phyloP scores from a whole-genome alignment of 2,888 invertebrate genomes.

The Mythimna pallens region DNA sequence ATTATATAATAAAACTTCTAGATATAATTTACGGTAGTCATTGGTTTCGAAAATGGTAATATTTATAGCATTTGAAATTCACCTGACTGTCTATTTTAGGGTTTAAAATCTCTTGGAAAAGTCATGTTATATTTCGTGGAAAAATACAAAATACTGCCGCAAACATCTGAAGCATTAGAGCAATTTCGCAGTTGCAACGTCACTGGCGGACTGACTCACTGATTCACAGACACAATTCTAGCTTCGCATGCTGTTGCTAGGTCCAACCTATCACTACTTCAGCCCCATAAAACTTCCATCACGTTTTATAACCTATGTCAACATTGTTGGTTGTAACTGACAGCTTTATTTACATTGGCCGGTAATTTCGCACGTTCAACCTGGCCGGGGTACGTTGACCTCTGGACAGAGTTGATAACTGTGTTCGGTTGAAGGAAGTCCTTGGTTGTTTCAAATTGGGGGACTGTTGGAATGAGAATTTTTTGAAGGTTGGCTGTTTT shows the following conservation, averaged over 20 bases:
- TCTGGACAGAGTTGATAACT: slow-evolving; percentile 29
- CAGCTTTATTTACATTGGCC: slow-evolving; percentile 19
- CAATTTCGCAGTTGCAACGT: neutral
- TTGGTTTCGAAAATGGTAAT: neutral
- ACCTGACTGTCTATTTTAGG: neutral
- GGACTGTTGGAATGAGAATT: neutral
- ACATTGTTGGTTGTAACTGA: slow-evolving; percentile 12
- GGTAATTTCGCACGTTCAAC: slow-evolving; percentile 37
- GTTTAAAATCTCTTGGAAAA: neutral
- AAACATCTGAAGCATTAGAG: neutral
- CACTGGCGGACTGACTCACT: slow-evolving; percentile 18
- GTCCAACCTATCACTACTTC: neutral
- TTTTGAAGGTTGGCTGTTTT: neutral
- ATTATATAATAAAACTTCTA: neutral
- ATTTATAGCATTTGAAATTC: neutral
- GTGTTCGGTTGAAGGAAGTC: slow-evolving; percentile 19
- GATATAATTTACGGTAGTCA: neutral
- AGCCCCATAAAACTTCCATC: neutral
- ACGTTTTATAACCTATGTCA: slow-evolving; percentile 42
- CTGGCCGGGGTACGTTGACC: slow-evolving; percentile 36
- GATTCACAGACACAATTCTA: slow-evolving; percentile 15
- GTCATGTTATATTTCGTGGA: neutral
- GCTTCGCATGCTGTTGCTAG: neutral
- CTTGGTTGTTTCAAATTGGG: slow-evolving; percentile 1
- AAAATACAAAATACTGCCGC: neutral